phyloP scores from a whole-genome alignment of 2,797 vertebrate genomes.

The Chelmon rostratus region DNA sequence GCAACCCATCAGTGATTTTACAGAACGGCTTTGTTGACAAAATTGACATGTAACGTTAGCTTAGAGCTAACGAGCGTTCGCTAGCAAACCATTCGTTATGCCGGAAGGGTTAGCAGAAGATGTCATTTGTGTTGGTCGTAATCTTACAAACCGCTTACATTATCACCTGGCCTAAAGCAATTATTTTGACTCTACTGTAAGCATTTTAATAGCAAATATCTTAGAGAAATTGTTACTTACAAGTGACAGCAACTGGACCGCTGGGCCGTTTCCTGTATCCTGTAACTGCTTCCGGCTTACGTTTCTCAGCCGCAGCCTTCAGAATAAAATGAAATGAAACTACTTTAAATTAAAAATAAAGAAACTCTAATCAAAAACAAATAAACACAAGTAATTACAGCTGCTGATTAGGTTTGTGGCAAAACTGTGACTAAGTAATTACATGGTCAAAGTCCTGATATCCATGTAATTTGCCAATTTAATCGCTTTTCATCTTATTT shows the following conservation, averaged over 20 bases:
- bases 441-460: too few species aligned
- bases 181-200: rapidly evolving
- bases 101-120: background rate
- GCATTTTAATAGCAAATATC: background rate
- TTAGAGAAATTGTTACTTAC: conserved; percentile 59
- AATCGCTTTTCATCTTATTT: background rate
- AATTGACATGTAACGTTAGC: conserved; percentile 53
- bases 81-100: background rate
- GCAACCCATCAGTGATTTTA: rapidly evolving
- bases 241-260: background rate
- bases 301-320: conserved; percentile 36
- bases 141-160: background rate
- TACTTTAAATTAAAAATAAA: background rate
- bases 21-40: conserved; percentile 48
- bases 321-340: conserved; percentile 76
- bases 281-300: conserved; percentile 45
- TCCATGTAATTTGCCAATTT: background rate
- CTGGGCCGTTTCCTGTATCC: conserved; percentile 58
- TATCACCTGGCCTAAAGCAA: rapidly evolving
- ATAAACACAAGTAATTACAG: background rate
- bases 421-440: background rate
- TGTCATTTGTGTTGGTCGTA: background rate
- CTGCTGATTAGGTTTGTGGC: background rate
- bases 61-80: conserved; percentile 31
- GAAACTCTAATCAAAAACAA: background rate